Evolutionary conservation across 2,113 vertebrate species (phyloP), one percentile per base, ranked within the genome.

Genomic region (Varanus komodoensis): DNA sequence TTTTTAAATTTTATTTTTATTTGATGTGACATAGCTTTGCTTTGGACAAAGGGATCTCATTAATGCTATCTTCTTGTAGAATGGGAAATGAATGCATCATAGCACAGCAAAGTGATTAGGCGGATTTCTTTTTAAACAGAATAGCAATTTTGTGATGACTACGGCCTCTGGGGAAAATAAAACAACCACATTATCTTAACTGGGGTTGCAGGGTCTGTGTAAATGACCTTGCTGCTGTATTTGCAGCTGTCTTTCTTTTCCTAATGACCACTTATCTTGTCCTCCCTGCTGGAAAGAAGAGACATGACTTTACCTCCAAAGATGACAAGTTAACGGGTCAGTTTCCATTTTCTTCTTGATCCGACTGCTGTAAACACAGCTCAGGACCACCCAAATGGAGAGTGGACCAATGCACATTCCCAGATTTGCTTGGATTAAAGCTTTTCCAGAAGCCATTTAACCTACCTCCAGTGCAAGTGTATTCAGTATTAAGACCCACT

Each of bases 1-100:
- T 89, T 77, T 23, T 96, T 96, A 95, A 44, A 44, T 90, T 96
- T 96, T 95, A 92, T 86, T 89, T 74, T 73, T 5, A 61, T 92
- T 54, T 84, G 38, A 54, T 69, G 61, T 79, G 32, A 69, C 61
- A 71, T 3, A 80, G 69, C 32, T 96, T 97, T 95, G 73, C 54
- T 88, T 94, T 93, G 93, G 92, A 96, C 94, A 69, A 95, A 95
- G 93, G 61, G 54, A 32, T 94, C 91, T 95, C 75, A 94, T 97
- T 96, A 95, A 82, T 90, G 92, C 71, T 74, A 71, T 90, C 73
- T 87, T 92, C 88, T 91, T 96, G 82, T 91, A 87, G 61, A 95
- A 93, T 93, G 82, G 61, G 81, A 96, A 93, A 96, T 4, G 88
- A 93, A 93, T 91, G 34, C 77, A 95, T 91, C 78, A 93, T 94